phyloP scores from a whole-genome alignment of 2,888 invertebrate species.

The Dryocosmus kuriphilus region DNA sequence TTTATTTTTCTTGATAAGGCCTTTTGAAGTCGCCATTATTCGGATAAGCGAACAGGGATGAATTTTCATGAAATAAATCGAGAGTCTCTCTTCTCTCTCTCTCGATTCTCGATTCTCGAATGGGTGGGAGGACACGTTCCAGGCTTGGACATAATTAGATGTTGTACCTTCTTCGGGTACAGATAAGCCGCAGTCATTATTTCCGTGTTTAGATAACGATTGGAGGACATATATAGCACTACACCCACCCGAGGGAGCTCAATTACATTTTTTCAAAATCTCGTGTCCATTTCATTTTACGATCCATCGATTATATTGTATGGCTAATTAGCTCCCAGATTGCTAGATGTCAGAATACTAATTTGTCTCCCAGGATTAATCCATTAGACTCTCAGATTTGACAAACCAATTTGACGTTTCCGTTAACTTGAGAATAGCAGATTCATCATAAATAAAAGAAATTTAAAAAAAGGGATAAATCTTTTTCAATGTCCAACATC shows the following conservation, averaged over 20 bases:
- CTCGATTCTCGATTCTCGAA: too few species aligned
- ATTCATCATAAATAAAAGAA: too few species aligned
- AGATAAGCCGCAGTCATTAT: conserved; percentile 75
- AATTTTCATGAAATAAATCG: conserved; percentile 36
- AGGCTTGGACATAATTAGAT: conserved; percentile 72
- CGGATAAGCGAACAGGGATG: neutral
- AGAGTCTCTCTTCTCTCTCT: too few species aligned
- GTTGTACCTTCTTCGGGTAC: conserved; percentile 69
- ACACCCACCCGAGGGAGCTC: conserved; percentile 53
- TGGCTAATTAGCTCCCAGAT: conserved; percentile 34
- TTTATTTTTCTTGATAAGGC: conserved; percentile 30
- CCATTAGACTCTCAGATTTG: neutral
- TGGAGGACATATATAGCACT: conserved; percentile 50
- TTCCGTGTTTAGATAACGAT: conserved; percentile 76
- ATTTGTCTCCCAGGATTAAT: conserved; percentile 2
- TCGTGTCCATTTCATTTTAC: conserved; percentile 40
- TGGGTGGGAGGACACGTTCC: conserved; percentile 55
- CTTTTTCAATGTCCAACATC: too few species aligned
- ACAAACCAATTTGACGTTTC: neutral
- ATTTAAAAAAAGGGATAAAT: too few species aligned
- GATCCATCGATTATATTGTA: conserved; percentile 34
- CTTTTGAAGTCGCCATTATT: conserved; percentile 14
- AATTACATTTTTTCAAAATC: conserved; percentile 48
- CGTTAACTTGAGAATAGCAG: too few species aligned
- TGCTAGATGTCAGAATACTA: conserved; percentile 11